Base-by-base conservation (phyloP, 1,140 invertebrate genomes). In the Campoletis sonorensis region DNA sequence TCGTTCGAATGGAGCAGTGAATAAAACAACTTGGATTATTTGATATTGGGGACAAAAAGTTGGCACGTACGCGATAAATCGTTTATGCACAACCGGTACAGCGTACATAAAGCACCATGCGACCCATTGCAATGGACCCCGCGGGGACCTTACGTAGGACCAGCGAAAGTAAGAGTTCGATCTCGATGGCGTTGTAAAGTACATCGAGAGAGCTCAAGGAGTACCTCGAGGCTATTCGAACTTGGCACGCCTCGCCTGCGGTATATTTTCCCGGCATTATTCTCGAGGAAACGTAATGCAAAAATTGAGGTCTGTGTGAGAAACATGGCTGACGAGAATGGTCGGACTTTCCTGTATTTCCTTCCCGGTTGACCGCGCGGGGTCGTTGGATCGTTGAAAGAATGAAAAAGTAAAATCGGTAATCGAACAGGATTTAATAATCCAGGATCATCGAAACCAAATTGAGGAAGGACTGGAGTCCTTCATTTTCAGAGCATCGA, bases 101-200 rank as follows among this genome's bases (percentile, higher is more conserved):
- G 40, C 40, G 2, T 21, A 58, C 54, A 23, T 58, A 58, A 58
- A 23, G 18, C 54, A 58, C 54, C 4, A n/a, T 58, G 11, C 21
- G 54, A 58, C 54, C 54, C 54, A 58, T 21, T 58, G 18, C 18
- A 58, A 58, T 18, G 21, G 54, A 23, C 54, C 54, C 54, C 54
- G 54, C 54, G 16, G 54, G 54, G 54, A n/a, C 54, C 54, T 58
- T 23, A 23, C 54, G 18, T 18, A n/a, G 54, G 54, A 58, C 54
- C 54, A 13, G 54, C 54, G 54, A 58, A 58, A 58, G 54, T 58
- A 58, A 58, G 54, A 58, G 54, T 58, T 58, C 54, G 54, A 58
- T 58, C 16, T 58, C 54, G 54, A 58, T 58, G 15, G 3, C 21
- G 54, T 18, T 23, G 40, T 45, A 45, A 45, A 45, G 40, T 45